Evolutionary conservation across 2,888 invertebrate species (phyloP), one percentile per base, ranked within the genome.

Genomic region (Amblyjoppa fuscipennis): DNA sequence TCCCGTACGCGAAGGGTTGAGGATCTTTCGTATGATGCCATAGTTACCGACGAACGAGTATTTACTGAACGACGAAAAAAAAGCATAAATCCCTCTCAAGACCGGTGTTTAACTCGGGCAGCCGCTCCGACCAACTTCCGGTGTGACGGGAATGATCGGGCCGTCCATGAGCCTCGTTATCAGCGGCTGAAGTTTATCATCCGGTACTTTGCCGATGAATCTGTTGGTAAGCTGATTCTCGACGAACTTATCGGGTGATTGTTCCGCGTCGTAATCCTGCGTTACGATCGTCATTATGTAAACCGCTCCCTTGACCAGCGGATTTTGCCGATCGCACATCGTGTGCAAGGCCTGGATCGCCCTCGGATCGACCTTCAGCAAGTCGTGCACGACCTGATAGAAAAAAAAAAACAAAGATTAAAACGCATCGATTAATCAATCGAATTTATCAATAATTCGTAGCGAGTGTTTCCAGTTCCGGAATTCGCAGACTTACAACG

Each of bases 251-350:
- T 88, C n/a, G 38, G 89, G 84, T 25, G 89, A 83, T 2, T 89
- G 49, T 25, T 61, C 59, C 20, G 69, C 20, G 5, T 25, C 41
- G 76, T 89, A 90, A 20, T 88, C 88, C 53, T 91, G 87, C 1
- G 94, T 90, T 85, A 94, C 91, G 61, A 95, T 91, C 3, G 95
- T 95, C 80, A 95, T 94, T 77, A 95, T 92, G 87, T 94, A 94
- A 49, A 95, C 89, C 20, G 94, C 94, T 71, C 93, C 92, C 69
- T 88, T 83, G 11, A 95, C 94, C 45, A 95, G 86, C 11, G 96
- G 96, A 79, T 92, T 94, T 66, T 94, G 86, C 41, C 94, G 95
- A 89, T 96, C 96, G 88, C 96, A 96, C 87, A 96, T 94, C 80
- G 94, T 92, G 88, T 96, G 96, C 87, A 96, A 94, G 3, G 95